These are phyloP conservation scores for Acrocephalus kingi DNA, from an alignment of 2,113 vertebrate genomes.

Conservation along the genomic window DNA sequence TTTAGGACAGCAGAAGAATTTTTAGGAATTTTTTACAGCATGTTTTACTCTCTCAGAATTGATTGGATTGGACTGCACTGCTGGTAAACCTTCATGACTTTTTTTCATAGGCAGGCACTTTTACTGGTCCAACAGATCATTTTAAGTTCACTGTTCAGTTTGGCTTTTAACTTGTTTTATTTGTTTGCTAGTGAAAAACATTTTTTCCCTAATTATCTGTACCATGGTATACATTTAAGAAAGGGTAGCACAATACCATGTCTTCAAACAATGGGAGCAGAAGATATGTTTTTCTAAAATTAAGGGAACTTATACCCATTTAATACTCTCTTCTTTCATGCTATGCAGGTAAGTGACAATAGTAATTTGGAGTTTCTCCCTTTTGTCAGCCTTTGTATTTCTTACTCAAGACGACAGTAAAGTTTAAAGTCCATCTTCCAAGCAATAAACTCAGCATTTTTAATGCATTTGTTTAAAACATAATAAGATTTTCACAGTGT, in stretches of 20 bases:
- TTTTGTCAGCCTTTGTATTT: neutral
- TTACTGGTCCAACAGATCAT: slow-evolving; percentile 51
- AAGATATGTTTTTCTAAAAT: neutral
- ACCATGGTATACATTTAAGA: neutral
- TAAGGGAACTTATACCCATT: neutral
- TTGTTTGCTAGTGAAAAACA: neutral
- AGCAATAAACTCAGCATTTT: neutral
- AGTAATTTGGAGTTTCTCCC: neutral
- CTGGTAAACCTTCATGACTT: neutral
- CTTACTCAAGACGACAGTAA: neutral
- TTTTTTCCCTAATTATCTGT: neutral
- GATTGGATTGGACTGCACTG: neutral
- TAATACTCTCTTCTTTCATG: neutral
- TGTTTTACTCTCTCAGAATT: neutral
- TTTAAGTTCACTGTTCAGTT: neutral
- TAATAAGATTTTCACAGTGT: neutral
- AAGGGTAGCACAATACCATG: neutral
- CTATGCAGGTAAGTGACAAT: neutral
- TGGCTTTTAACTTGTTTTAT: neutral
- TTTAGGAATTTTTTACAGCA: neutral
- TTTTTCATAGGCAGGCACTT: neutral
- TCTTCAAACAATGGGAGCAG: neutral
- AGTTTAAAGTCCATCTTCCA: neutral
- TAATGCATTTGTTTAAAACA: neutral
- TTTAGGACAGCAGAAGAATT: neutral